Evolutionary conservation across 2,888 invertebrate genomes (phyloP).

Genomic region (Cataglyphis altisquamis): DNA sequence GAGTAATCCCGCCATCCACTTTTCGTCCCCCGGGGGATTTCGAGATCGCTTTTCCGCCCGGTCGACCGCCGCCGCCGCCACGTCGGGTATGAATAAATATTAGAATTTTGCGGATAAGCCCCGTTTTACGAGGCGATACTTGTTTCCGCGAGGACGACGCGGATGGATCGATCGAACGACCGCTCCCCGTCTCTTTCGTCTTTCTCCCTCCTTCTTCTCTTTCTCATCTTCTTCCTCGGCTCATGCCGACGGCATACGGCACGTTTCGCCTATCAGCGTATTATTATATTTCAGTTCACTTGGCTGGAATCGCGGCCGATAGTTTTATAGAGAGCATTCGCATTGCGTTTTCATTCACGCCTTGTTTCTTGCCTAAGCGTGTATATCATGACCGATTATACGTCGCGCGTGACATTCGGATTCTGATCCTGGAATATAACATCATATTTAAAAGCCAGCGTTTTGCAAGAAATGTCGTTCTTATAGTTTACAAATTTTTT

Average conservation of each 20-base stretch:
- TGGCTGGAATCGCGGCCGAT: conserved; percentile 59
- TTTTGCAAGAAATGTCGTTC: neutral
- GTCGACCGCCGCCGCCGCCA: conserved; percentile 73
- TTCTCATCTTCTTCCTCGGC: conserved; percentile 35
- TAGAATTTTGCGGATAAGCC: conserved; percentile 84
- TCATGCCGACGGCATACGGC: conserved; percentile 38
- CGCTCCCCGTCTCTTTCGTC: conserved; percentile 36
- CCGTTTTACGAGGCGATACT: conserved; percentile 84
- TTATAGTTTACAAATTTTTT: neutral
- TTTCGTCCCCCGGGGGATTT: conserved; percentile 81
- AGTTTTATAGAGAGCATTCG: conserved; percentile 48
- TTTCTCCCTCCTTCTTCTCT: conserved; percentile 38
- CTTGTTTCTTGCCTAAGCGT: neutral
- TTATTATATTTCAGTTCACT: conserved; percentile 71
- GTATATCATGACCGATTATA: neutral
- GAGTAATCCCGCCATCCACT: conserved; percentile 83
- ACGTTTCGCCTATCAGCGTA: conserved; percentile 61
- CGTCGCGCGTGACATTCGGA: neutral
- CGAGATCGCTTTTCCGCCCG: conserved; percentile 83
- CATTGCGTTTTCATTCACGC: conserved; percentile 23
- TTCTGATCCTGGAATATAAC: neutral
- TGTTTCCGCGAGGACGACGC: conserved; percentile 78
- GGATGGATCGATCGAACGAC: conserved; percentile 79
- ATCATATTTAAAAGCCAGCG: neutral
- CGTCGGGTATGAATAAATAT: conserved; percentile 84